Conservation (phyloP, 2,888 invertebrate species). For the Phortica okadai region DNA sequence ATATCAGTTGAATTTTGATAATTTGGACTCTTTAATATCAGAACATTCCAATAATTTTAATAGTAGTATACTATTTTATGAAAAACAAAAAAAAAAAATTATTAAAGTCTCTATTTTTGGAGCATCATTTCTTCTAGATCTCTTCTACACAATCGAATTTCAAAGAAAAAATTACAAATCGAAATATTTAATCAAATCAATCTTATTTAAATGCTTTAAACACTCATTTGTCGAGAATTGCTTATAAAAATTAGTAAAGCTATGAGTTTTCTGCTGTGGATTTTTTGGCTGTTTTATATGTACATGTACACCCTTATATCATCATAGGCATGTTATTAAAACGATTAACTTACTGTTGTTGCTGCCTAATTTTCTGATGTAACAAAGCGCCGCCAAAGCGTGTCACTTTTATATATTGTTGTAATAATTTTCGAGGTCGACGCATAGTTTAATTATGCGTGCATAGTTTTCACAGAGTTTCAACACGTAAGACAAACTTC, state of each 20-base stretch:
- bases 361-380: slow-evolving; percentile 23
- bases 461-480: background rate
- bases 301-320: slow-evolving; percentile 26
- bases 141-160: too few relatives aligned
- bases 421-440: slow-evolving; percentile 59
- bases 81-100: background rate
- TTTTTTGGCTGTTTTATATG: slow-evolving; percentile 51
- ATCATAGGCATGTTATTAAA: too few relatives aligned
- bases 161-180: too few relatives aligned
- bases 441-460: slow-evolving; percentile 27
- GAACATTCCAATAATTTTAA: too few relatives aligned
- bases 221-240: background rate
- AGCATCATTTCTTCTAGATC: too few relatives aligned
- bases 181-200: too few relatives aligned
- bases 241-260: background rate
- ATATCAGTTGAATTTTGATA: too few relatives aligned
- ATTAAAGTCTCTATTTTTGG: background rate
- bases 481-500: too few relatives aligned
- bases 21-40: too few relatives aligned
- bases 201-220: too few relatives aligned
- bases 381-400: background rate
- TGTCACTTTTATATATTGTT: slow-evolving; percentile 2
- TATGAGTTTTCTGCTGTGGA: slow-evolving; percentile 38
- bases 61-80: too few relatives aligned
- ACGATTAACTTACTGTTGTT: too few relatives aligned